A percentile compares a stretch with the other conserved stretches of the same genome.
phyloP scores from a whole-genome alignment of 2,888 invertebrate genomes.

The Adineta ricciae region DNA sequence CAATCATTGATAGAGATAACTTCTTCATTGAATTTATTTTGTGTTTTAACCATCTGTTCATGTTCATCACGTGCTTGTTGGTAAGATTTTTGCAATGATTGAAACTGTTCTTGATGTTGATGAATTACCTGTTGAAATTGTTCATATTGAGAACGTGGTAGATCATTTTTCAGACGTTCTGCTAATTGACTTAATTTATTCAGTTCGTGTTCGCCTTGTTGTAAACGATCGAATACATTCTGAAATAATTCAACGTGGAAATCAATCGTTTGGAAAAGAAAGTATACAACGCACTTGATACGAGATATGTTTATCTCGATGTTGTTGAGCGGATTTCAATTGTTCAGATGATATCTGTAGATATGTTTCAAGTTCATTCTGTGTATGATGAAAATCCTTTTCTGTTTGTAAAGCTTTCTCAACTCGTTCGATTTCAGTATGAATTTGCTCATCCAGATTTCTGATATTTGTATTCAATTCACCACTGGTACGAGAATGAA shows the following conservation, averaged over 20 bases:
- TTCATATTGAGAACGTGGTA: background rate
- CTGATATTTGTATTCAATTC: constrained; percentile 9
- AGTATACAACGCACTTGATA: constrained; percentile 1
- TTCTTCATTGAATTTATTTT: constrained; percentile 8
- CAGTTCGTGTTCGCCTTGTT: constrained; percentile 13
- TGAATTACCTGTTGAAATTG: background rate
- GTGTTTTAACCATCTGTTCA: constrained; percentile 14
- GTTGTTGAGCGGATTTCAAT: background rate
- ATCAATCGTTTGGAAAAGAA: background rate
- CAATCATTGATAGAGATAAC: background rate
- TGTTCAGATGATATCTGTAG: background rate
- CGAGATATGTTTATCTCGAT: background rate
- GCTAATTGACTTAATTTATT: background rate
- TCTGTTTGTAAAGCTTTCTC: background rate
- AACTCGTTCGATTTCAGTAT: background rate
- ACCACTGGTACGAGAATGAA: background rate
- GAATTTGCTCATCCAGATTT: background rate
- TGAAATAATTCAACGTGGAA: background rate
- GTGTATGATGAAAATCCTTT: background rate
- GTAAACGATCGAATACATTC: constrained; percentile 5
- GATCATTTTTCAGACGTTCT: background rate
- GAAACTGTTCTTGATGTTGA: background rate
- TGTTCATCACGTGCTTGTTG: background rate
- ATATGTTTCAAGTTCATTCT: background rate
- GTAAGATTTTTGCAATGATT: background rate